These are phyloP conservation scores for Nibea albiflora DNA, from an alignment of 2,113 vertebrate genomes.

Conservation along the genomic window DNA sequence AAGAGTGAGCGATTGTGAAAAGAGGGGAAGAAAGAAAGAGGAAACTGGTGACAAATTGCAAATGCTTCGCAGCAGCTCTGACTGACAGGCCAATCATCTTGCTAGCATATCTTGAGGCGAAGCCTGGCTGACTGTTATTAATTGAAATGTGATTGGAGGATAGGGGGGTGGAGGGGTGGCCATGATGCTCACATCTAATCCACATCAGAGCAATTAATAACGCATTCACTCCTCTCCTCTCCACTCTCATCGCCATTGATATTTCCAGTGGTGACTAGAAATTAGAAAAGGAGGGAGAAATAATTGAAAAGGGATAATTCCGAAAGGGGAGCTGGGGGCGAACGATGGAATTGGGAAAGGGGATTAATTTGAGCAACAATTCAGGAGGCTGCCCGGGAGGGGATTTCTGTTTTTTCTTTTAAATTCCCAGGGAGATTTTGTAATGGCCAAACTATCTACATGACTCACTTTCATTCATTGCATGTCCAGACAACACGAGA, in stretches of 20 bases:
- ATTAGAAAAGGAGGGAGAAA: slow-evolving; percentile 74
- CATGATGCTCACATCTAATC: slow-evolving; percentile 78
- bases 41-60: slow-evolving; percentile 67
- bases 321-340: slow-evolving; percentile 61
- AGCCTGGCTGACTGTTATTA: slow-evolving; percentile 82
- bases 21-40: slow-evolving; percentile 38
- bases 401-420: slow-evolving; percentile 35
- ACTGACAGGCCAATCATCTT: slow-evolving; percentile 84
- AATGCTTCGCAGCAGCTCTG: slow-evolving; percentile 69
- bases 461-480: slow-evolving; percentile 53
- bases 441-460: slow-evolving; percentile 57
- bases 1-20: slow-evolving; percentile 55
- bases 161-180: slow-evolving; percentile 37
- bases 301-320: slow-evolving; percentile 79
- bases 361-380: slow-evolving; percentile 78
- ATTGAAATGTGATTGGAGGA: slow-evolving; percentile 84
- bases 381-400: slow-evolving; percentile 57
- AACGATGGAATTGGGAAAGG: slow-evolving; percentile 68
- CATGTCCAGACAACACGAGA: slow-evolving; percentile 31
- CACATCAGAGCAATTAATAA: slow-evolving; percentile 85
- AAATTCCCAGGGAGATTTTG: slow-evolving; percentile 60
- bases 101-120: slow-evolving; percentile 77
- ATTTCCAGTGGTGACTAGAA: slow-evolving; percentile 73
- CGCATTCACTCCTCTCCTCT: slow-evolving; percentile 60
- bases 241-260: slow-evolving; percentile 64